phyloP scores from a whole-genome alignment of 2,113 vertebrate genomes.

The Hippocampus comes region DNA sequence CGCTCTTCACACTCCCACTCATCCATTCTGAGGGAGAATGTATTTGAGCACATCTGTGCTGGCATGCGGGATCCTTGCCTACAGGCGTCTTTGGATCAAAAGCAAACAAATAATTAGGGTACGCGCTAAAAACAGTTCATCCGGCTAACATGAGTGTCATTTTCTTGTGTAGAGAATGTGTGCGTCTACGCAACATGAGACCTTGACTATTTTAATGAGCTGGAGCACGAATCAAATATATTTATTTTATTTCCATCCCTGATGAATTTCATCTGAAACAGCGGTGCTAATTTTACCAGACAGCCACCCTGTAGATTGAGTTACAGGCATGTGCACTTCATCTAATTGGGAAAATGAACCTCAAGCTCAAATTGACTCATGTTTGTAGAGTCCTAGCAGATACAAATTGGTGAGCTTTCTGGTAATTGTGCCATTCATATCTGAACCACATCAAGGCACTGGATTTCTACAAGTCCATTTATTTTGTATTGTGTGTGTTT shows the following conservation, averaged over 20 bases:
- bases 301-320: constrained; percentile 11
- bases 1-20: constrained; percentile 26
- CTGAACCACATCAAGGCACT: neutral
- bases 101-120: constrained; percentile 54
- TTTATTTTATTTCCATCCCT: constrained; percentile 2
- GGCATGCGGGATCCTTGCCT: constrained; percentile 20
- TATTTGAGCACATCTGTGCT: constrained; percentile 33
- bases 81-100: constrained; percentile 42
- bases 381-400: neutral
- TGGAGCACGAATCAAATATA: neutral
- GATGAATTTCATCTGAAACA: constrained; percentile 21
- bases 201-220: constrained; percentile 28
- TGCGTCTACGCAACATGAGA: constrained; percentile 2
- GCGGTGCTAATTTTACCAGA: neutral
- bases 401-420: neutral
- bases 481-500: neutral
- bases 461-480: neutral
- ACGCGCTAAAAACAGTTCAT: constrained; percentile 19
- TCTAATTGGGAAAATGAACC: constrained; percentile 12
- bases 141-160: constrained; percentile 18
- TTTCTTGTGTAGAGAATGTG: constrained; percentile 15
- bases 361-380: constrained; percentile 2
- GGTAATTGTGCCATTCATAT: neutral
- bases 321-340: neutral
- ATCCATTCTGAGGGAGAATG: constrained; percentile 27